These are phyloP conservation scores for Homalodisca vitripennis DNA, from an alignment of 1,140 invertebrate species.

Conservation along the genomic window DNA sequence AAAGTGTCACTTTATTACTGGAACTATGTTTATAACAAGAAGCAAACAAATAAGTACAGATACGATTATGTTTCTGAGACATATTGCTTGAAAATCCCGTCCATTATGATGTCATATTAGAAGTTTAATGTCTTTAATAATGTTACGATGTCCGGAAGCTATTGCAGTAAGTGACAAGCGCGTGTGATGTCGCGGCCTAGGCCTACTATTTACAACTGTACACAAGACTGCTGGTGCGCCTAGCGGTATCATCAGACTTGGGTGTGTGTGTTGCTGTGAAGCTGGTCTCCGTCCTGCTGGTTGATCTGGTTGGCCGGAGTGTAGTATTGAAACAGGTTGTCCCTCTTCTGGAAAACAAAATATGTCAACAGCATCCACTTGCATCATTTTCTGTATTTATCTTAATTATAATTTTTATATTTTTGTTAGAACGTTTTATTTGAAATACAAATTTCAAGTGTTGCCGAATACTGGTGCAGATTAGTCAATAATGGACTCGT, in stretches of 20 bases:
- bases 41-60: too few species aligned
- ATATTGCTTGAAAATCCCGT: not conserved
- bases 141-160: not conserved
- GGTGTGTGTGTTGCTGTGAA: constrained; percentile 76
- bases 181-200: not conserved
- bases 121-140: not conserved
- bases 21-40: too few species aligned
- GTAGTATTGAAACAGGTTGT: constrained; percentile 66
- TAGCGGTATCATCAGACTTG: constrained; percentile 59
- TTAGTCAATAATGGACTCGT: too few species aligned
- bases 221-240: not conserved
- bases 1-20: too few species aligned
- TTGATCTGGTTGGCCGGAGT: constrained; percentile 71
- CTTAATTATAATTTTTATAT: too few species aligned
- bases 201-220: not conserved
- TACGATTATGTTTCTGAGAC: too few species aligned
- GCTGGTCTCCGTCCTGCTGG: constrained; percentile 63
- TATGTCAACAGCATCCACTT: not conserved
- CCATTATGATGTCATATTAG: not conserved
- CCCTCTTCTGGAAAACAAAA: constrained; percentile 36
- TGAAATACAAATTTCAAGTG: too few species aligned
- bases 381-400: too few species aligned
- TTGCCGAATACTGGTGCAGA: too few species aligned
- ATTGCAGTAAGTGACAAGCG: not conserved
- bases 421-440: too few species aligned